Evolutionary conservation across 2,888 invertebrate species (phyloP).

Genomic region (Kuschelorhynchus macadamiae): DNA sequence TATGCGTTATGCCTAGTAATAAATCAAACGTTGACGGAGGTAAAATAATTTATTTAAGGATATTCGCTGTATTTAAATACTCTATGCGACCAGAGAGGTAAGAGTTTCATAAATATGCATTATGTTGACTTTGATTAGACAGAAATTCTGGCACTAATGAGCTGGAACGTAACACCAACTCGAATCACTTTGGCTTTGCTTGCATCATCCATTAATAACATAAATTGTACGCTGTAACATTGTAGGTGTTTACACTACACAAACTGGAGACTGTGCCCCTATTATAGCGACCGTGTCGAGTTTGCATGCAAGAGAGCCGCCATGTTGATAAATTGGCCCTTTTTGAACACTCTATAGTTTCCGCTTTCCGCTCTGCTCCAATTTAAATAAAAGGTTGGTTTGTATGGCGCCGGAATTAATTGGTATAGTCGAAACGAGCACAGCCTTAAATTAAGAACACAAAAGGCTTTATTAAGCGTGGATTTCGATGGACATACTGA

Average conservation of each 20-base stretch:
- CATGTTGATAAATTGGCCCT: constrained; percentile 38
- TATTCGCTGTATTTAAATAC: neutral
- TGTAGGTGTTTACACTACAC: constrained; percentile 39
- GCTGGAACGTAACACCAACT: constrained; percentile 20
- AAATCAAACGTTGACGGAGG: too few species aligned
- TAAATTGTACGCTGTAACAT: constrained; percentile 22
- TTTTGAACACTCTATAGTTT: constrained; percentile 26
- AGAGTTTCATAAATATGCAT: too few species aligned
- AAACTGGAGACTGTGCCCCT: constrained; percentile 27
- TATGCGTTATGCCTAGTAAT: too few species aligned
- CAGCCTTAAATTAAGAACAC: constrained; percentile 20
- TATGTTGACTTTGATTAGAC: constrained; percentile 6
- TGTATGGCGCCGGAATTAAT: constrained; percentile 23
- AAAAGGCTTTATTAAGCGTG: neutral
- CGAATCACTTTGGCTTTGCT: constrained; percentile 25
- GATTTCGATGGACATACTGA: too few species aligned
- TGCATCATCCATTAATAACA: constrained; percentile 40
- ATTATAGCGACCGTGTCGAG: constrained; percentile 29
- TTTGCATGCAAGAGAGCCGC: constrained; percentile 30
- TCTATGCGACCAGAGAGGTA: neutral
- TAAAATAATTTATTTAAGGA: too few species aligned
- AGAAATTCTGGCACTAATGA: constrained; percentile 11
- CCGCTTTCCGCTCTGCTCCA: constrained; percentile 15
- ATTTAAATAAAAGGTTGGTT: constrained; percentile 28
- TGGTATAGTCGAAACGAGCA: constrained; percentile 16